These are phyloP conservation scores for Sussaba pulchella DNA, from an alignment of 2,888 invertebrate genomes.

Conservation along the genomic window DNA sequence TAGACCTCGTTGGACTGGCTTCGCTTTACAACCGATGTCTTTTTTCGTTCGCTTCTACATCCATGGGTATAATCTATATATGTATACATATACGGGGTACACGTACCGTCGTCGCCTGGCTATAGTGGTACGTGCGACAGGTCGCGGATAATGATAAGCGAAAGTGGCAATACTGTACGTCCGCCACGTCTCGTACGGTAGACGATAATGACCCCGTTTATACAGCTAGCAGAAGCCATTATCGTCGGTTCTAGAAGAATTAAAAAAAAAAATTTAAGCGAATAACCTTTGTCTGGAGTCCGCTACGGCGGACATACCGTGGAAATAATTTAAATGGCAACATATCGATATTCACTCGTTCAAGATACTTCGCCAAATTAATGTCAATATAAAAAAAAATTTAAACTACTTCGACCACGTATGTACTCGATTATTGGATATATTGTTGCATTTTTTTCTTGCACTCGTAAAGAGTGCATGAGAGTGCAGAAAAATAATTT, in stretches of 20 bases:
- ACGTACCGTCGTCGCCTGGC: not conserved
- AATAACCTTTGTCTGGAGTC: no score
- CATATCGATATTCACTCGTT: no score
- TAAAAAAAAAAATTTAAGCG: no score
- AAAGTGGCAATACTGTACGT: not conserved
- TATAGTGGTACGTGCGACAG: not conserved
- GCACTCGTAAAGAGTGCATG: no score
- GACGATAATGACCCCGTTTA: not conserved
- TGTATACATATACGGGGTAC: not conserved
- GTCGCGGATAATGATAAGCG: constrained; percentile 28
- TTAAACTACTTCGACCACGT: no score
- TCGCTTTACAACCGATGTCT: constrained; percentile 1
- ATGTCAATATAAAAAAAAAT: no score
- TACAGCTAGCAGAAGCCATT: not conserved
- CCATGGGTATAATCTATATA: not conserved
- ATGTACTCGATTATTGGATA: no score
- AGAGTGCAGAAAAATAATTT: no score
- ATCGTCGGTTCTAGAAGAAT: no score
- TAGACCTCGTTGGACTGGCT: not conserved
- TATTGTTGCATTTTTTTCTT: no score
- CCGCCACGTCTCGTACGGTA: not conserved
- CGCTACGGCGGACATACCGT: not conserved
- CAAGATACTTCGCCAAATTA: no score
- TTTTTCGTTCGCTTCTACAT: constrained; percentile 14
- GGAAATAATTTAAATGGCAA: not conserved